These are phyloP conservation scores for Anoplolepis gracilipes DNA, from an alignment of 1,140 invertebrate species.

Conservation along the genomic window DNA sequence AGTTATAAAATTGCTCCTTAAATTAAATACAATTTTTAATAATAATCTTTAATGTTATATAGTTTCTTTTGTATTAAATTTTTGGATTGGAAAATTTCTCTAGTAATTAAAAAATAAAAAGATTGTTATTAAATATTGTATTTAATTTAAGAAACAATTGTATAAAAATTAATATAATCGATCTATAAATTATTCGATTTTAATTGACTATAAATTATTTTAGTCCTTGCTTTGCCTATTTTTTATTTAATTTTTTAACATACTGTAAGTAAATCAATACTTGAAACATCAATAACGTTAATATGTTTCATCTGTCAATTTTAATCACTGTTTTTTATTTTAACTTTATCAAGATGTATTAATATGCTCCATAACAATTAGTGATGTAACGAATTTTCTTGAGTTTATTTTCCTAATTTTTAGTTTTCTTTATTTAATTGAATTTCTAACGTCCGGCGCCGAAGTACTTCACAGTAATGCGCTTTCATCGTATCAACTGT, in stretches of 20 bases:
- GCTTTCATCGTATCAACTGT: constrained; percentile 40
- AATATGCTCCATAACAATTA: not conserved
- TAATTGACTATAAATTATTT: constrained; percentile 3
- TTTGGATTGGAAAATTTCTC: not conserved
- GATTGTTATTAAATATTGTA: not conserved
- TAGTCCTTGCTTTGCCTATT: not conserved
- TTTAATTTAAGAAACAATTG: too few species aligned
- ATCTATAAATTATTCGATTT: too few species aligned
- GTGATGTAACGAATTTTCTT: not conserved
- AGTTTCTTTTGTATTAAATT: not conserved
- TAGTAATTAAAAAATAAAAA: too few species aligned
- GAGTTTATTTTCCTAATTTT: constrained; percentile 13
- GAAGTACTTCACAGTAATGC: constrained; percentile 49
- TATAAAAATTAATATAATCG: too few species aligned
- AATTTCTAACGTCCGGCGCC: constrained; percentile 43
- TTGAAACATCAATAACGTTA: constrained; percentile 20
- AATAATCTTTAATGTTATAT: not conserved
- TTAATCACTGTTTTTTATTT: constrained; percentile 2
- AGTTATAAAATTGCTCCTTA: not conserved
- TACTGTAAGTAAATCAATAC: not conserved
- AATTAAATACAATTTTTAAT: not conserved
- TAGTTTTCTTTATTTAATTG: constrained; percentile 7
- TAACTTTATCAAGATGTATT: constrained; percentile 4
- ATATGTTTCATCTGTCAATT: not conserved
- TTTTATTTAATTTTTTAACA: constrained; percentile 5